These are phyloP conservation scores for Yponomeuta sedellus DNA, from an alignment of 2,888 invertebrate genomes.

Conservation along the genomic window DNA sequence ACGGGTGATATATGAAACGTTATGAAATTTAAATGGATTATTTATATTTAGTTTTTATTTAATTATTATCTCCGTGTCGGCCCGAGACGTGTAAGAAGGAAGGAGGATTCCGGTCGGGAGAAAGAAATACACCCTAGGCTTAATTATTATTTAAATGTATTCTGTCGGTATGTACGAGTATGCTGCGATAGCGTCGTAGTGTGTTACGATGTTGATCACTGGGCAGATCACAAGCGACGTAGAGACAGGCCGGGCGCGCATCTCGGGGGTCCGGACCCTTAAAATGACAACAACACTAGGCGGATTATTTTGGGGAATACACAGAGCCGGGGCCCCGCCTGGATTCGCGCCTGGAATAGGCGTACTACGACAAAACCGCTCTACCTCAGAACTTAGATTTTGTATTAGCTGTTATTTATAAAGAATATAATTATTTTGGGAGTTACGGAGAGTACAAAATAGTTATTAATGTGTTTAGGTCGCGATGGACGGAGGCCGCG, in stretches of 20 bases:
- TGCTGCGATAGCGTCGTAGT: constrained; percentile 67
- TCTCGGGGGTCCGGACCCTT: constrained; percentile 20
- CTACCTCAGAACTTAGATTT: constrained; percentile 69
- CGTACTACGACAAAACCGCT: constrained; percentile 56
- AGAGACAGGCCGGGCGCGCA: constrained; percentile 20
- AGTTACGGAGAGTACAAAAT: constrained; percentile 61
- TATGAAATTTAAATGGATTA: constrained; percentile 60
- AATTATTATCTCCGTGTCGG: constrained; percentile 68
- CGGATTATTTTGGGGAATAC: constrained; percentile 25
- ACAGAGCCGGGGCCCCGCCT: constrained; percentile 22
- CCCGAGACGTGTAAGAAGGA: constrained; percentile 73
- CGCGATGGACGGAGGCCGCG: constrained; percentile 58
- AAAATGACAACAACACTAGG: constrained; percentile 20
- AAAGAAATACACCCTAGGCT: constrained; percentile 73
- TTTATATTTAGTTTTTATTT: constrained; percentile 26
- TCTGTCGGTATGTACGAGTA: constrained; percentile 52
- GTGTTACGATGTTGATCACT: constrained; percentile 69
- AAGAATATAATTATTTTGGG: constrained; percentile 66
- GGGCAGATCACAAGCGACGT: constrained; percentile 31
- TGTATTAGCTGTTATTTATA: constrained; percentile 71
- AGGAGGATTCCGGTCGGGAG: constrained; percentile 74
- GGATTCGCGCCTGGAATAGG: background rate
- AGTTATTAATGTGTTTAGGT: constrained; percentile 39
- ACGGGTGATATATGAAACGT: constrained; percentile 77
- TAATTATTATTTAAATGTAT: constrained; percentile 72